phyloP scores from a whole-genome alignment of 2,888 invertebrate species.

The Chrysolina oricalcia region DNA sequence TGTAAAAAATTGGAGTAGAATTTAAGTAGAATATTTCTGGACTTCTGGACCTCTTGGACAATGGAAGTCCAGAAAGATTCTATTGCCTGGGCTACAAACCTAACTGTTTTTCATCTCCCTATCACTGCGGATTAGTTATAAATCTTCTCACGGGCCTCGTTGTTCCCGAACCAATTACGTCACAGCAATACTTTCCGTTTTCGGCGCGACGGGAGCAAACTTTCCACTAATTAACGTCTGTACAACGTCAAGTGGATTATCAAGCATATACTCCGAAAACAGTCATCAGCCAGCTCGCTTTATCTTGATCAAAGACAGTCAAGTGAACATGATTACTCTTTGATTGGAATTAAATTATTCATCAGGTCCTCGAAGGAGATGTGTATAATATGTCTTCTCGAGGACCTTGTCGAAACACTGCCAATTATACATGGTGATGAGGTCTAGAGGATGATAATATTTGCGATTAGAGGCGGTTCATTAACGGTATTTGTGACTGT shows the following conservation, averaged over 20 bases:
- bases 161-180: constrained; percentile 7
- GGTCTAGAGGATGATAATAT: neutral
- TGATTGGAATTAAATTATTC: constrained; percentile 29
- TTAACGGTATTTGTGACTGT: constrained; percentile 15
- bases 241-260: constrained; percentile 27
- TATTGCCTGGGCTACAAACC: too few species aligned
- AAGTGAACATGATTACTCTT: constrained; percentile 37
- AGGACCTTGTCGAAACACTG: neutral
- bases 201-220: neutral
- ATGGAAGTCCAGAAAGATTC: too few species aligned
- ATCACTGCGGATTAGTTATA: neutral
- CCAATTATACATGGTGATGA: constrained; percentile 20
- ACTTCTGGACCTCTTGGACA: too few species aligned
- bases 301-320: constrained; percentile 39
- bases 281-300: constrained; percentile 19
- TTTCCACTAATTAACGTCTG: constrained; percentile 17
- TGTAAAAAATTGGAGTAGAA: too few species aligned
- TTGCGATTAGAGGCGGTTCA: constrained; percentile 1
- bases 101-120: neutral
- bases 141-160: neutral
- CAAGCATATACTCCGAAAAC: constrained; percentile 32
- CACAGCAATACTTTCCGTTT: neutral
- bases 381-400: constrained; percentile 1
- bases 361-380: neutral
- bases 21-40: too few species aligned